Evolutionary conservation across 2,797 vertebrate species (phyloP).

Genomic region (Adrianichthys oophorus): DNA sequence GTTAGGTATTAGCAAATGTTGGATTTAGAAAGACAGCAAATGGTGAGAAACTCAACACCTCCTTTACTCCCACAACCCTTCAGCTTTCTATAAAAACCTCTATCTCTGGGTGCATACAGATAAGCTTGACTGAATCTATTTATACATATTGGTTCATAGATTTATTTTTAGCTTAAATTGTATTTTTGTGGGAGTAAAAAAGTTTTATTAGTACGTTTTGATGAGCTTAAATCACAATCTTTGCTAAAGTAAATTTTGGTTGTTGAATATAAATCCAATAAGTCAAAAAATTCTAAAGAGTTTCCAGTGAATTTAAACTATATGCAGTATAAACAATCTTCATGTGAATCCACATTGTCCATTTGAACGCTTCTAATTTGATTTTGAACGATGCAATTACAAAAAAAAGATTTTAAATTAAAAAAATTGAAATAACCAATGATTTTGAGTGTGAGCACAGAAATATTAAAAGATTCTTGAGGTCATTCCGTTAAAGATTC

Average conservation of each 20-base stretch:
- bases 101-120: constrained; percentile 1
- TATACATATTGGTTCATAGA: constrained; percentile 4
- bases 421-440: no score
- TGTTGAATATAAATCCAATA: no score
- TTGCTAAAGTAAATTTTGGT: no score
- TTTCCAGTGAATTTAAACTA: no score
- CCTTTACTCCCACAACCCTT: constrained; percentile 47
- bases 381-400: background rate
- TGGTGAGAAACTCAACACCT: constrained; percentile 59
- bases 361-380: background rate
- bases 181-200: background rate
- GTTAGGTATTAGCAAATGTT: constrained; percentile 67
- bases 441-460: no score
- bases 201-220: background rate
- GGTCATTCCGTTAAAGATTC: no score
- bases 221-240: background rate
- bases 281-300: no score
- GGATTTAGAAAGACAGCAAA: constrained; percentile 66
- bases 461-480: no score
- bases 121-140: constrained; percentile 16
- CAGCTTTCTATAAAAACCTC: constrained; percentile 34
- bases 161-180: background rate
- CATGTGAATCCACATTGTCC: background rate
- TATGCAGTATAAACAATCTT: background rate
- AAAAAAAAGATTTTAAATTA: no score